Base-by-base conservation (phyloP, 2,797 vertebrate genomes). In the Sus cebifrons region DNA sequence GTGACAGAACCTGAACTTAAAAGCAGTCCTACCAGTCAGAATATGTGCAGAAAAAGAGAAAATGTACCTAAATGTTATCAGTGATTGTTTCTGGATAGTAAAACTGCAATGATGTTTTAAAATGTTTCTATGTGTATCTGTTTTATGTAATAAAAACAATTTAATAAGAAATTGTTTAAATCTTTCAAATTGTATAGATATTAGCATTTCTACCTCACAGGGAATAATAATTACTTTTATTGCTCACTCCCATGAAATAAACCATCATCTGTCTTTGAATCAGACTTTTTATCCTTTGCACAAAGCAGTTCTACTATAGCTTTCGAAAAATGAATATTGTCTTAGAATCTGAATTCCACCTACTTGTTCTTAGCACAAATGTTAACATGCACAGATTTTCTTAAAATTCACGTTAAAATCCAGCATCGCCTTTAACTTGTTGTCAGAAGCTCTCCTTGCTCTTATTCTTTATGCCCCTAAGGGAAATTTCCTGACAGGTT, bases 271-370 rank as follows among this genome's bases (percentile, higher is more conserved):
- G 1, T 89, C 92, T 95, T 96, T 88, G 49, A 96, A 83, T 86
- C 9, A 36, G 36, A 73, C 73, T 86, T 86, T 94, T 79, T 87
- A 78, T 94, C 60, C 62, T 89, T 89, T 91, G 77, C 83, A 96
- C 84, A 94, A 92, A 86, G 83, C 78, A 84, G 12, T 95, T 97
- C 88, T 91, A 23, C 86, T 27, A 65, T 13, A n/a, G 40, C 18
- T 90, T 97, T 93, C 74, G 96, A 84, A 86, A 95, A 87, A 91
- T 78, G 82, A 92, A 73, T 89, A 52, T 21, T 58, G 21, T 89
- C 75, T 86, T 91, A 92, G 68, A 94, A 94, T 65, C 54, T 71
- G 65, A 96, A 91, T 95, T 94, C 86, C 27, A 71, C 52, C 67
- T 56, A 70, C 29, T 93, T 94, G 67, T 85, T 92, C 44, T 81